Conservation (phyloP, 2,113 vertebrate genomes). For the Tretioscincus oriximinensis region DNA sequence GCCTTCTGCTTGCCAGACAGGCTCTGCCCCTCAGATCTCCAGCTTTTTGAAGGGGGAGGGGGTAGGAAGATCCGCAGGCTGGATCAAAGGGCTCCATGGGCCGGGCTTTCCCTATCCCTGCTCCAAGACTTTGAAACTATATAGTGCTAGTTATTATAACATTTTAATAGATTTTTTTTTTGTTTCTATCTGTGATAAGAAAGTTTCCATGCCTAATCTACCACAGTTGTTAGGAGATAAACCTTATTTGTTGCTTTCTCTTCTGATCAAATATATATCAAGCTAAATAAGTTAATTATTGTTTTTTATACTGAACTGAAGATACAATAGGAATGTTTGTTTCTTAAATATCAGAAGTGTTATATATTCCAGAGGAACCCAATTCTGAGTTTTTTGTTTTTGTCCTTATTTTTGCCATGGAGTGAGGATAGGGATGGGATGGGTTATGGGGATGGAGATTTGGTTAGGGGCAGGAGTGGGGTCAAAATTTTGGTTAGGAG, state of each 20-base stretch:
- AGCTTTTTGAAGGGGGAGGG: too few relatives aligned
- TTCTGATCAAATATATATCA: slow-evolving; percentile 49
- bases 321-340: slow-evolving; percentile 40
- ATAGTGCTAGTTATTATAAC: not conserved
- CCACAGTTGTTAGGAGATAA: slow-evolving; percentile 30
- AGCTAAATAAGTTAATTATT: slow-evolving; percentile 50
- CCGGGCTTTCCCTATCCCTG: too few relatives aligned
- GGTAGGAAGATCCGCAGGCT: too few relatives aligned
- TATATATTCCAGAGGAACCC: slow-evolving; percentile 68
- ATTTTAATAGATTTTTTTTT: not conserved
- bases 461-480: too few relatives aligned
- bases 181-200: slow-evolving; percentile 19
- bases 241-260: slow-evolving; percentile 32
- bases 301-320: slow-evolving; percentile 51
- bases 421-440: too few relatives aligned
- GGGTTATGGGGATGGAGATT: too few relatives aligned
- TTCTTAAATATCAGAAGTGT: slow-evolving; percentile 64
- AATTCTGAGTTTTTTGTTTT: too few relatives aligned
- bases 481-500: too few relatives aligned
- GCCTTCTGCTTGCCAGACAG: too few relatives aligned
- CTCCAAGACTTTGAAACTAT: not conserved
- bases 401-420: too few relatives aligned
- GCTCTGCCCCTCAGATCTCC: too few relatives aligned
- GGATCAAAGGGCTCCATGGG: too few relatives aligned
- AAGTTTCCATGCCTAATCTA: slow-evolving; percentile 7